Percentiles rank a stretch among this genome's conserved stretches.
phyloP scores from a whole-genome alignment of 2,888 invertebrate species.

The Nomada flava region DNA sequence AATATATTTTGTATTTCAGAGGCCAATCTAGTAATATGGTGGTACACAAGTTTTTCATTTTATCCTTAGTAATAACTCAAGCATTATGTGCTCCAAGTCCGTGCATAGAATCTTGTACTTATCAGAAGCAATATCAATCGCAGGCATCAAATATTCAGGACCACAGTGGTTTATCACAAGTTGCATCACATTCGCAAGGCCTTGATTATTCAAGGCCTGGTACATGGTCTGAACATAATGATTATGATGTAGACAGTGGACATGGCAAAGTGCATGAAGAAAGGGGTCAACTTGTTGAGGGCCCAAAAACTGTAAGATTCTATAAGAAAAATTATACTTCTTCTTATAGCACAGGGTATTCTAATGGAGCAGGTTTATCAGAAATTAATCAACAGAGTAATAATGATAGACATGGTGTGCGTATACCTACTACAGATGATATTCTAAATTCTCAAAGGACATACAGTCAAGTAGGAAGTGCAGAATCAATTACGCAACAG shows the following conservation, averaged over 20 bases:
- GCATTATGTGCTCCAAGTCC: constrained; percentile 70
- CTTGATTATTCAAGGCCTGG: constrained; percentile 72
- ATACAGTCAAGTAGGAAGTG: constrained; percentile 37
- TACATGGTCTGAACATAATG: constrained; percentile 77
- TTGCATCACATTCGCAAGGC: constrained; percentile 41
- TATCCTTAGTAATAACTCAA: constrained; percentile 67
- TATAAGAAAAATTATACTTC: constrained; percentile 78
- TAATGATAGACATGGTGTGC: constrained; percentile 23
- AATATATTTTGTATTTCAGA: constrained; percentile 54
- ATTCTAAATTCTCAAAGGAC: constrained; percentile 38
- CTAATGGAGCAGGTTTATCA: constrained; percentile 19
- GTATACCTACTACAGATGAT: constrained; percentile 26
- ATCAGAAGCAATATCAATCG: constrained; percentile 42
- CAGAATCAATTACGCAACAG: constrained; percentile 35
- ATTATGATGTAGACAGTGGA: constrained; percentile 75
- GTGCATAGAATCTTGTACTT: constrained; percentile 69
- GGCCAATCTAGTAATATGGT: constrained; percentile 56
- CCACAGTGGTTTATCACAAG: constrained; percentile 44
- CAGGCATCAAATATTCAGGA: constrained; percentile 35
- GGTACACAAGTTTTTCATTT: constrained; percentile 57
- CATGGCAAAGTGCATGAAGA: constrained; percentile 75
- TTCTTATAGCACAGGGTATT: constrained; percentile 65
- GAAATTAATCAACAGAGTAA: constrained; percentile 27
- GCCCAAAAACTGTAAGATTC: constrained; percentile 66
- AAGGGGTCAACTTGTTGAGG: constrained; percentile 69